These are phyloP conservation scores for Mallateleia sp. DNA, from an alignment of 2,888 invertebrate genomes.

Conservation along the genomic window DNA sequence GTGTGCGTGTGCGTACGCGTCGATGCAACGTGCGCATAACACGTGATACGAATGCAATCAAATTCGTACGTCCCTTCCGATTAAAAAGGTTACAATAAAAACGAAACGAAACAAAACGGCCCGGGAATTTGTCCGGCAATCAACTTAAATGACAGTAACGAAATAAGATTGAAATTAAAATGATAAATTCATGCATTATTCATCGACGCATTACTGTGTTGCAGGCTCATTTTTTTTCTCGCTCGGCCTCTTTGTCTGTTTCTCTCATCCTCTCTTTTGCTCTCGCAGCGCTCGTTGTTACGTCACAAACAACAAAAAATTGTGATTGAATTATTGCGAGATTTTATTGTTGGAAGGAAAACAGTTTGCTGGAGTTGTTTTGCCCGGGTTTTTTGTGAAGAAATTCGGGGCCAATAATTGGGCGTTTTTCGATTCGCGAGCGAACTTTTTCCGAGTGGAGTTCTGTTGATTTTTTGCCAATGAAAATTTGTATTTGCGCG, in stretches of 20 bases:
- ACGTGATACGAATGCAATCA: slow-evolving; percentile 72
- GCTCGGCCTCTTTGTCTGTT: slow-evolving; percentile 2
- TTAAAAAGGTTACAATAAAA: slow-evolving; percentile 84
- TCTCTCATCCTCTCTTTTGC: slow-evolving; percentile 24
- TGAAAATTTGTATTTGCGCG: slow-evolving; percentile 3
- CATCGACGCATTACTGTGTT: slow-evolving; percentile 38
- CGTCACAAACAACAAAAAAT: slow-evolving; percentile 37
- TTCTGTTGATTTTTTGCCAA: not conserved
- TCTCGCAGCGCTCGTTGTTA: not conserved
- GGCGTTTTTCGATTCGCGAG: slow-evolving; percentile 14
- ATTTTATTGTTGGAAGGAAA: slow-evolving; percentile 39
- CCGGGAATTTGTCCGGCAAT: slow-evolving; percentile 80
- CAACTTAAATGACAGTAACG: slow-evolving; percentile 56
- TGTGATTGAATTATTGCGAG: slow-evolving; percentile 46
- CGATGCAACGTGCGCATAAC: slow-evolving; percentile 74
- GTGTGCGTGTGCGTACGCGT: slow-evolving; percentile 63
- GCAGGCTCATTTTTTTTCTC: slow-evolving; percentile 20
- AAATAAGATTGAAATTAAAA: slow-evolving; percentile 56
- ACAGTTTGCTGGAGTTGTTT: slow-evolving; percentile 32
- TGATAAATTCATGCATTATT: slow-evolving; percentile 40
- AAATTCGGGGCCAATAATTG: slow-evolving; percentile 13
- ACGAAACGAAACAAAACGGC: slow-evolving; percentile 80
- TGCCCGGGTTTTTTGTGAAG: slow-evolving; percentile 7
- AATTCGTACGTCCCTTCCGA: slow-evolving; percentile 83
- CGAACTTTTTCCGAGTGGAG: not conserved